These are phyloP conservation scores for Actenoides lindsayi DNA, from an alignment of 2,113 vertebrate species.

Conservation along the genomic window DNA sequence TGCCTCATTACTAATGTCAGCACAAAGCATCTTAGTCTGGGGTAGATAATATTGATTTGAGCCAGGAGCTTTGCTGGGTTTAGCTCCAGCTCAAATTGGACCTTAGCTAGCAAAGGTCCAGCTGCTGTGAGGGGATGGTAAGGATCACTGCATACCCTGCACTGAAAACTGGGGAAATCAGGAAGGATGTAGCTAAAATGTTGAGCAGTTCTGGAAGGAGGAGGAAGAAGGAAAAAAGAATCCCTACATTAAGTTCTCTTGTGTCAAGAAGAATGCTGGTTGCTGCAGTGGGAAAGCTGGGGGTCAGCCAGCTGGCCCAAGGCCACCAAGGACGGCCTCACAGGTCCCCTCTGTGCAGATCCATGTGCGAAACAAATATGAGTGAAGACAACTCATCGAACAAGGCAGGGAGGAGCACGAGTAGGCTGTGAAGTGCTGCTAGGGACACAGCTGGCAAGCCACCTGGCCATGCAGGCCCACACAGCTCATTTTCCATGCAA, in stretches of 20 bases:
- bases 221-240: too few species aligned
- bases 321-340: not conserved
- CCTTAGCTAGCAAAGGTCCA: not conserved
- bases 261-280: not conserved
- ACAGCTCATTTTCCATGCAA: slow-evolving; percentile 24
- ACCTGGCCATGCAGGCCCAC: not conserved
- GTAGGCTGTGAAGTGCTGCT: not conserved
- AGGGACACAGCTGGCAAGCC: slow-evolving; percentile 19
- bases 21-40: not conserved
- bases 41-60: not conserved
- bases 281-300: not conserved
- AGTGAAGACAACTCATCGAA: not conserved
- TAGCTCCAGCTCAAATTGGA: not conserved
- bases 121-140: not conserved
- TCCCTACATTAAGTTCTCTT: not conserved
- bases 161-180: fast-evolving
- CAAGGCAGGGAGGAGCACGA: not conserved
- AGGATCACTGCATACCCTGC: not conserved
- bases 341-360: not conserved
- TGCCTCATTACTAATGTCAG: not conserved
- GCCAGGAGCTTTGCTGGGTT: not conserved
- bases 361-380: not conserved
- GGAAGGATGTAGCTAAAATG: not conserved
- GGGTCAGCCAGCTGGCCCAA: not conserved
- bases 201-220: not conserved